These are phyloP conservation scores for Caenorhabditis sp. DNA, from an alignment of 2,888 invertebrate genomes.

Conservation along the genomic window DNA sequence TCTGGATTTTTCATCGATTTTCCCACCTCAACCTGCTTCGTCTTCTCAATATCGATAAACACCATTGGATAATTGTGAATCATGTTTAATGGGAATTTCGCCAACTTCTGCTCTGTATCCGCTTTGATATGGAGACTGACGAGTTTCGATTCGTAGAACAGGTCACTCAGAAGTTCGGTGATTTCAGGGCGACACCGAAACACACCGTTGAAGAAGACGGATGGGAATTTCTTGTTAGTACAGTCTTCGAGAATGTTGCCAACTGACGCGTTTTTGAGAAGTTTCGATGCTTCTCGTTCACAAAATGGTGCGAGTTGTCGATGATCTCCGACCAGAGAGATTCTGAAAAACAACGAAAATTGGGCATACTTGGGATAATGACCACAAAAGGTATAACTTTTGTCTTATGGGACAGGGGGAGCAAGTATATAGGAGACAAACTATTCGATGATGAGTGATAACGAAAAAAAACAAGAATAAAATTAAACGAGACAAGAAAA, in stretches of 20 bases:
- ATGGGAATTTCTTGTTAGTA: not conserved
- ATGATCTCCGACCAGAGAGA: not conserved
- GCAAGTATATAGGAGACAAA: too few relatives aligned
- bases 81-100: not conserved
- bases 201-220: not conserved
- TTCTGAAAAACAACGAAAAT: too few relatives aligned
- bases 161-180: not conserved
- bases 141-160: not conserved
- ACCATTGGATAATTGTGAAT: not conserved
- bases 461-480: too few relatives aligned
- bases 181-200: not conserved
- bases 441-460: too few relatives aligned
- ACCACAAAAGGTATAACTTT: too few relatives aligned
- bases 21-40: not conserved
- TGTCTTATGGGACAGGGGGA: too few relatives aligned
- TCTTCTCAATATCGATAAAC: not conserved
- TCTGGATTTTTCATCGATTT: not conserved
- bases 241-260: not conserved
- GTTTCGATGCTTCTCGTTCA: not conserved
- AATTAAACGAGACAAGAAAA: too few relatives aligned
- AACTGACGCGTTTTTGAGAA: not conserved
- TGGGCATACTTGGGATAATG: too few relatives aligned
- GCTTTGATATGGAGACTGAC: not conserved
- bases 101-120: not conserved
- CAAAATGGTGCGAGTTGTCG: conserved; percentile 1